A percentile compares a stretch with the other conserved stretches of the same genome.
These are phyloP conservation scores for Andrena cerasifolii DNA, from an alignment of 1,140 invertebrate species.

Conservation along the genomic window DNA sequence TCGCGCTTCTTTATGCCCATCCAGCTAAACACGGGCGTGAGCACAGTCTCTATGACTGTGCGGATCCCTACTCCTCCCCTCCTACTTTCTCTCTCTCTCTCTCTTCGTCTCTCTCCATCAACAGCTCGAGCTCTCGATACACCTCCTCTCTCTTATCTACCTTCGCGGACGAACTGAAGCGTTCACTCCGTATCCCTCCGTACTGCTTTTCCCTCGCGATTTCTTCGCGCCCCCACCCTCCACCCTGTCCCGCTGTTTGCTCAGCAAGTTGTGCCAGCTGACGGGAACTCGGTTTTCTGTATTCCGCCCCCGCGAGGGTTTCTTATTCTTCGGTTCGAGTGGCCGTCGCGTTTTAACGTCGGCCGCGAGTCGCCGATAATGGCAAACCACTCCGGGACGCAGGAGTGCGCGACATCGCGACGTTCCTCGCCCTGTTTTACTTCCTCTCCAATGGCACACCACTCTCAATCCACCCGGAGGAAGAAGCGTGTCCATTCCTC, in stretches of 20 bases:
- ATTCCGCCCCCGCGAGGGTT: slow-evolving; percentile 5
- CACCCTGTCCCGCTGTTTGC: slow-evolving; percentile 34
- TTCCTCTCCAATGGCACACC: slow-evolving; percentile 33
- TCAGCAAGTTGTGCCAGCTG: slow-evolving; percentile 27
- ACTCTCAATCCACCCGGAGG: not conserved
- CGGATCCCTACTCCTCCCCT: slow-evolving; percentile 5
- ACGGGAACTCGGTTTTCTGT: slow-evolving; percentile 16
- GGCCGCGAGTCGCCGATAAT: slow-evolving; percentile 19
- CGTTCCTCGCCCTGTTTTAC: slow-evolving; percentile 33
- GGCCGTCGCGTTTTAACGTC: slow-evolving; percentile 20
- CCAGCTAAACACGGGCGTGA: slow-evolving; percentile 37
- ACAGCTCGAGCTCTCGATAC: not conserved
- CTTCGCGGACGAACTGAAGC: slow-evolving; percentile 2
- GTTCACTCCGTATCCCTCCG: slow-evolving; percentile 12
- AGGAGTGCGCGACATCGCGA: slow-evolving; percentile 5
- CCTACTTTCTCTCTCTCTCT: too few species aligned
- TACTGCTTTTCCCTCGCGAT: slow-evolving; percentile 2
- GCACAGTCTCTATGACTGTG: slow-evolving; percentile 15
- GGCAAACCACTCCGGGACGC: slow-evolving; percentile 12
- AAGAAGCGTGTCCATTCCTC: slow-evolving; percentile 9
- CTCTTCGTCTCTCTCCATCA: too few species aligned
- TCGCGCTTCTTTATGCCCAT: slow-evolving; percentile 43
- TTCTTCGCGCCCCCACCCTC: not conserved
- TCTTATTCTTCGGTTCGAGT: slow-evolving; percentile 35
- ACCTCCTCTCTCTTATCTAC: not conserved